These are phyloP conservation scores for Aplochiton taeniatus DNA, from an alignment of 2,797 vertebrate species.

Conservation along the genomic window DNA sequence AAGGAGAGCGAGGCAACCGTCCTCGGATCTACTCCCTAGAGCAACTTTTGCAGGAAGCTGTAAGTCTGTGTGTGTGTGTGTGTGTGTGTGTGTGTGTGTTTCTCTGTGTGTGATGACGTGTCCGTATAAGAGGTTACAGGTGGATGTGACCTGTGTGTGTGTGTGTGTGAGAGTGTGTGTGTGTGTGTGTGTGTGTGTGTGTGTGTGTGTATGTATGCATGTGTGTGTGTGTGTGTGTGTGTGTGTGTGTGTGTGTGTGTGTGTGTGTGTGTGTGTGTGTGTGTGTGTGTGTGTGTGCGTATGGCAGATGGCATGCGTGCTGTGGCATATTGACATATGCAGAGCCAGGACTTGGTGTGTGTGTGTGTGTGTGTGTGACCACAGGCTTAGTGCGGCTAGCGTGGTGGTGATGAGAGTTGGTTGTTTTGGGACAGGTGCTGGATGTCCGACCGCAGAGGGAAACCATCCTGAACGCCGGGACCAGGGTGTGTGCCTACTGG, in stretches of 20 bases:
- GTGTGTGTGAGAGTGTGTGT: slow-evolving; percentile 42
- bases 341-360: not conserved
- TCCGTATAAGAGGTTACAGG: no score
- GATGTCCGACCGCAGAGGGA: slow-evolving; percentile 86
- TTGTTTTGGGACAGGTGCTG: slow-evolving; percentile 78
- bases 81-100: slow-evolving; percentile 3
- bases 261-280: not conserved
- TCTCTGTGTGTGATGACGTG: not conserved
- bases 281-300: slow-evolving; percentile 5
- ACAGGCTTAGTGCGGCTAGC: no score
- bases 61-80: slow-evolving; percentile 65
- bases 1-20: slow-evolving; percentile 92
- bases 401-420: slow-evolving; percentile 1
- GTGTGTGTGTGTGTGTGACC: slow-evolving; percentile 7
- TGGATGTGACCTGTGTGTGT: not conserved
- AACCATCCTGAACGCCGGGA: slow-evolving; percentile 82
- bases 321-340: no score
- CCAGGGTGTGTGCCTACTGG: slow-evolving; percentile 94
- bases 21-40: slow-evolving; percentile 93
- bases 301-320: no score
- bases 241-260: not conserved
- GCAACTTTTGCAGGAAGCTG: slow-evolving; percentile 94
- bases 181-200: not conserved
- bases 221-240: slow-evolving; percentile 4
- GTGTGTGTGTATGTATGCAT: not conserved